Evolutionary conservation across 2,113 vertebrate species (phyloP), one percentile per base, ranked within the genome.

Genomic region (Oncorhynchus masou): DNA sequence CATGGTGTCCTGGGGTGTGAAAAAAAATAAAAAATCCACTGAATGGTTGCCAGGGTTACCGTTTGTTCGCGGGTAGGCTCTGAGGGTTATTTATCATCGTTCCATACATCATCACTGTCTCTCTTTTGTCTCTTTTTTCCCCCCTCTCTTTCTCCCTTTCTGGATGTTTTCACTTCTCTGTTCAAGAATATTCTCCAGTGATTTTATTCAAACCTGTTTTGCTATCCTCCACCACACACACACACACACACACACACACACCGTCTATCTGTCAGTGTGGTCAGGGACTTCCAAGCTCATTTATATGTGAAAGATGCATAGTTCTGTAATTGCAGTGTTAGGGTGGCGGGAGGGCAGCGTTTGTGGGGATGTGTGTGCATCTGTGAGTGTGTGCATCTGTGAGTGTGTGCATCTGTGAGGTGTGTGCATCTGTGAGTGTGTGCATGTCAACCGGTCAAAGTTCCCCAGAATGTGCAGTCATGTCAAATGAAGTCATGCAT

Each of bases 101-200:
- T 86, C 81, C 79, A 87, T 89, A 81, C 70, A 71, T 86, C 81
- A 77, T 22, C 64, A 7, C 19, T 57, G n/a, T 51, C 69, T 31
- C 48, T 66, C 39, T 13, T 13, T 31, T 22, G n/a, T 49, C 24
- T 67, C 62, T 70, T 20, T n/a, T 31, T 3, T 9, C 70, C 64
- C 74, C 70, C 74, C 70, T 75, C 60, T 24, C 71, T 74, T 13
- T 62, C 70, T 22, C 70, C 75, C 69, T 84, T 80, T 81, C 57
- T 82, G 83, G 85, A 68, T 86, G 77, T 65, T 75, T 86, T 85
- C 78, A 81, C 83, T 84, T 79, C 74, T 73, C 78, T 81, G 81
- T 85, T 89, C 80, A 90, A 87, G 87, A 91, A 90, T 89, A 89
- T 90, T 88, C 88, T 84, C 79, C 79, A 68, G 77, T 88, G 81